Evolutionary conservation across 2,888 invertebrate genomes (phyloP).

Genomic region (Zaprionus obscuricornis): DNA sequence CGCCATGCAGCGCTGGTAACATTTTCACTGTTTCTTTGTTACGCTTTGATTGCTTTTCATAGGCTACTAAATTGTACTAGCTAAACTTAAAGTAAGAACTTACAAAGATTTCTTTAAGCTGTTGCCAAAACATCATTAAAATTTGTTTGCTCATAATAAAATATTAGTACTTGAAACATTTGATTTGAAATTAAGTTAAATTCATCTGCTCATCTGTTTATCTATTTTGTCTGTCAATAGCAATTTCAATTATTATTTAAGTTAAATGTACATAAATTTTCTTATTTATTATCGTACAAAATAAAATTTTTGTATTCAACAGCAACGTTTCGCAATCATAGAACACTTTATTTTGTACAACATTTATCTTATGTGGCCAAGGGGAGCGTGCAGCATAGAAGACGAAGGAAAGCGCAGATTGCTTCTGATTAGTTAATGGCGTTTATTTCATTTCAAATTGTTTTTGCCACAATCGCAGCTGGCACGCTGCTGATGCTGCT

Average conservation of each 20-base stretch:
- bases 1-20: background rate
- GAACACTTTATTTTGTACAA: constrained; percentile 22
- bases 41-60: background rate
- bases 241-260: too few species aligned
- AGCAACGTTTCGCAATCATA: background rate
- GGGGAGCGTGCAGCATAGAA: background rate
- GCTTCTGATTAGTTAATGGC: constrained; percentile 70
- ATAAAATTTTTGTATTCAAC: background rate
- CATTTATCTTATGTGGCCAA: background rate
- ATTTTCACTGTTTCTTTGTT: constrained; percentile 11
- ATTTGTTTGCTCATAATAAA: too few species aligned
- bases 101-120: too few species aligned
- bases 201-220: too few species aligned
- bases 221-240: too few species aligned
- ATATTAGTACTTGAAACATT: too few species aligned
- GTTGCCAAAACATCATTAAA: too few species aligned
- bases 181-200: too few species aligned
- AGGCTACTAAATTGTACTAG: background rate
- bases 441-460: constrained; percentile 61
- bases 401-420: constrained; percentile 13
- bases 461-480: constrained; percentile 34
- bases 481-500: constrained; percentile 27
- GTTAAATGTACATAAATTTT: background rate
- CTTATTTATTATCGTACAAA: background rate
- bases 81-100: too few species aligned